phyloP scores from a whole-genome alignment of 1,140 invertebrate species.

The Lanistes nyassanus region DNA sequence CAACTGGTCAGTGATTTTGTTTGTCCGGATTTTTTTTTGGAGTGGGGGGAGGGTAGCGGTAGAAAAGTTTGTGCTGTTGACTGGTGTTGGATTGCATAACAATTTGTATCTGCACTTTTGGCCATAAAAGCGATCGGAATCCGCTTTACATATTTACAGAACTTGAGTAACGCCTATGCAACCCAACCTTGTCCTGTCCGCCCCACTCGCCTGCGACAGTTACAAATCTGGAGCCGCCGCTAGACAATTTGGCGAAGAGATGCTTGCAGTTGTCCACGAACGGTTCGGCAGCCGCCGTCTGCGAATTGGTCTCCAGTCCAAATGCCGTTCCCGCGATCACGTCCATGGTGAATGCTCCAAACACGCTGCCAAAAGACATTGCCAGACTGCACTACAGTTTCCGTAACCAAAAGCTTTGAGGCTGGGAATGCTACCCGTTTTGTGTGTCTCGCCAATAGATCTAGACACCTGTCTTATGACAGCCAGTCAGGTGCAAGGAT shows the following conservation, averaged over 20 bases:
- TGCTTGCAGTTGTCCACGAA: not conserved
- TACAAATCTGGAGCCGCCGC: not conserved
- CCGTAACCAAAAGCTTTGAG: not conserved
- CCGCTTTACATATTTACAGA: too few species aligned
- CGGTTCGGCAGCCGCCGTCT: conserved; percentile 10
- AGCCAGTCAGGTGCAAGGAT: too few species aligned
- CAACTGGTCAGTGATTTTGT: too few species aligned
- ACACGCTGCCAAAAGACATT: not conserved
- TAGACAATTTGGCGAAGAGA: not conserved
- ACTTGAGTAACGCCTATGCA: too few species aligned
- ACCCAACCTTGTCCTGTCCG: too few species aligned
- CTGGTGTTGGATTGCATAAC: too few species aligned
- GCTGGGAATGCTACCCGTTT: not conserved
- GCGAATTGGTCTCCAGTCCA: conserved; percentile 23
- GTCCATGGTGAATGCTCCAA: conserved; percentile 10
- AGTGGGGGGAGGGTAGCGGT: too few species aligned
- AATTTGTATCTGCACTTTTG: too few species aligned
- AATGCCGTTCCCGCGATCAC: conserved; percentile 22
- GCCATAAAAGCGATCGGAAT: too few species aligned
- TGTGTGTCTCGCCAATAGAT: not conserved
- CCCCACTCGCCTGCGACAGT: too few species aligned
- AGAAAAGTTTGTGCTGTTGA: too few species aligned
- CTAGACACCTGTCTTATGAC: not conserved
- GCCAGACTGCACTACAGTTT: not conserved
- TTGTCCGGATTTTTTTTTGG: too few species aligned